phyloP scores from a whole-genome alignment of 2,888 invertebrate genomes.

The Dorcus parallelipipedus region DNA sequence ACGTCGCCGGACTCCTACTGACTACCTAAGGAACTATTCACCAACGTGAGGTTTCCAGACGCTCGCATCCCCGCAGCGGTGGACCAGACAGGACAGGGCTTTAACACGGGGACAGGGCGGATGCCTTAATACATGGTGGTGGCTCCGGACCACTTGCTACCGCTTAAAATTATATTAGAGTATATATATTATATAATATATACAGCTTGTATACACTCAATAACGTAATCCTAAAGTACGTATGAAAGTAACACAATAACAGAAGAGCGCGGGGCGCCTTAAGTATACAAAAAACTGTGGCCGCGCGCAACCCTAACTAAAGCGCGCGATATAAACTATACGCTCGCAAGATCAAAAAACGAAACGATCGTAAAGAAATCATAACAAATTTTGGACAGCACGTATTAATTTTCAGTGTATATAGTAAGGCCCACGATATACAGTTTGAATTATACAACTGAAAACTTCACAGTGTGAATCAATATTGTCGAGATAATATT shows the following conservation, averaged over 20 bases:
- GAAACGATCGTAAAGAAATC: conserved; percentile 15
- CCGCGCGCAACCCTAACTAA: conserved; percentile 32
- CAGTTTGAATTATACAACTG: conserved; percentile 51
- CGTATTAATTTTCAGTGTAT: conserved; percentile 52
- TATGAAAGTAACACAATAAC: conserved; percentile 42
- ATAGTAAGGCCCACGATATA: conserved; percentile 55
- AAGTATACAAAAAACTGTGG: conserved; percentile 40
- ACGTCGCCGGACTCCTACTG: neutral
- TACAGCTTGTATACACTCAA: conserved; percentile 51
- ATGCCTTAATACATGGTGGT: conserved; percentile 46
- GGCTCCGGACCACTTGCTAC: conserved; percentile 49
- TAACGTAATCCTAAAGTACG: conserved; percentile 45
- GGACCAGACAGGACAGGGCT: conserved; percentile 41
- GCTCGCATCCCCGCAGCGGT: conserved; percentile 15
- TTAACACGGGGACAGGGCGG: conserved; percentile 47
- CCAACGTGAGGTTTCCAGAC: conserved; percentile 43
- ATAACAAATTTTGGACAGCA: conserved; percentile 48
- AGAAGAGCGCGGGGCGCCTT: conserved; percentile 41
- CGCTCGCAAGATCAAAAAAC: conserved; percentile 34
- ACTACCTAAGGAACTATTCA: conserved; percentile 2
- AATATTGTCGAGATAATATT: conserved; percentile 49
- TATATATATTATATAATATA: conserved; percentile 49
- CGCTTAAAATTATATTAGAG: conserved; percentile 44
- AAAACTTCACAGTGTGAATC: conserved; percentile 50
- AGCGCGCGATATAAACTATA: conserved; percentile 27